phyloP scores from a whole-genome alignment of 2,888 invertebrate species.

The Thereva nobilitata region DNA sequence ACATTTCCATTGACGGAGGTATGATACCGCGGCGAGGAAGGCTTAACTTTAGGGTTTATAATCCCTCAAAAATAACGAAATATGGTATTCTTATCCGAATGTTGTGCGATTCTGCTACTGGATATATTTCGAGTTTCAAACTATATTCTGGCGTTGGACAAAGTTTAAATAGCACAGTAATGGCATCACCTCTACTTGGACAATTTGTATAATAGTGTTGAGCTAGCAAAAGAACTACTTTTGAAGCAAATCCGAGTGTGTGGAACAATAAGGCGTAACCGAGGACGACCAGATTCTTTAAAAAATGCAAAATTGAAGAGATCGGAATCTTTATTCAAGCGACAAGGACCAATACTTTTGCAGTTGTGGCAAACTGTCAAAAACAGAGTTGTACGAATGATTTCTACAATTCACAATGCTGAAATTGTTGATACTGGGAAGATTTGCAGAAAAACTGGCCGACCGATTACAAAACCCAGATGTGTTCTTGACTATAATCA shows the following conservation, averaged over 20 bases:
- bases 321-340: not conserved
- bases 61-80: constrained; percentile 38
- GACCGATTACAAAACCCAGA: no score
- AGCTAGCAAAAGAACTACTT: not conserved
- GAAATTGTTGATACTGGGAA: constrained; percentile 1
- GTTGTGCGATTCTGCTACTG: constrained; percentile 38
- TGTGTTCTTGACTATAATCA: no score
- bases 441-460: no score
- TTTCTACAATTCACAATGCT: no score
- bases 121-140: no score
- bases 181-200: not conserved
- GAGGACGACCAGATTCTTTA: not conserved
- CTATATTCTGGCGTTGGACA: no score
- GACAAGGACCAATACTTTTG: not conserved
- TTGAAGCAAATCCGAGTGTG: not conserved
- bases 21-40: constrained; percentile 38
- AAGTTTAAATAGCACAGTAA: no score
- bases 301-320: constrained; percentile 5
- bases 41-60: constrained; percentile 37
- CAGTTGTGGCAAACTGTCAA: not conserved
- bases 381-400: no score
- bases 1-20: not conserved
- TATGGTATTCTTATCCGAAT: constrained; percentile 38
- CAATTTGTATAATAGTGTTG: not conserved
- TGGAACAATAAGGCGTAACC: constrained; percentile 1